A percentile compares a stretch with the other conserved stretches of the same genome.
These are phyloP conservation scores for Pampusana beccarii DNA, from an alignment of 2,113 vertebrate genomes.

Conservation along the genomic window DNA sequence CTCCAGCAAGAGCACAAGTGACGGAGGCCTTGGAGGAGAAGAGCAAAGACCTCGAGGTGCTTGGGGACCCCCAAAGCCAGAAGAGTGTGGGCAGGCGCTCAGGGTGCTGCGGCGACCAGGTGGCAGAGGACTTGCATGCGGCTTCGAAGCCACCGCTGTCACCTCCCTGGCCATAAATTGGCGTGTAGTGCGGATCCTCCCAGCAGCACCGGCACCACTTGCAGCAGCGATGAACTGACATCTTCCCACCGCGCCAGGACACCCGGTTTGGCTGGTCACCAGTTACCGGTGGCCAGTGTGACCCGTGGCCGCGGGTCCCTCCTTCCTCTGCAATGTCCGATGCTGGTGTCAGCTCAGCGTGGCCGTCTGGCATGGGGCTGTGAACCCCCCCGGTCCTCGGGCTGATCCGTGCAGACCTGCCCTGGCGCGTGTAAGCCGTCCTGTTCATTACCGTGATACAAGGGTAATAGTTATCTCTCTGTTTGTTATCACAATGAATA, in stretches of 20 bases:
- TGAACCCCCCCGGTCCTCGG: too few relatives aligned
- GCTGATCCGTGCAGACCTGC: not conserved
- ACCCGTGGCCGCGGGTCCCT: fast-evolving
- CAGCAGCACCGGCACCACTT: fast-evolving
- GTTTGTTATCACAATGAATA: not conserved
- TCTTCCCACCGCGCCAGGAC: not conserved
- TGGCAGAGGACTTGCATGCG: not conserved
- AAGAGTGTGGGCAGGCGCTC: fast-evolving
- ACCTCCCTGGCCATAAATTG: not conserved
- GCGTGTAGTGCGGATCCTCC: not conserved
- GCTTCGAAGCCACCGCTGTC: not conserved
- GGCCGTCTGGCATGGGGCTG: not conserved
- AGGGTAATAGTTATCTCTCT: not conserved
- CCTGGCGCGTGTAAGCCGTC: fast-evolving
- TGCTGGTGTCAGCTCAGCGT: fast-evolving
- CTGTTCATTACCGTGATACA: not conserved
- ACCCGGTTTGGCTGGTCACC: fast-evolving
- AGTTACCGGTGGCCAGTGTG: not conserved
- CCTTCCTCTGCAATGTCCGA: not conserved
- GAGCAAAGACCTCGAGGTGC: not conserved
- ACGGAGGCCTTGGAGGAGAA: not conserved
- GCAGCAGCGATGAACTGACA: fast-evolving
- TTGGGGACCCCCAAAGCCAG: not conserved
- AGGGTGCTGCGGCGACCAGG: not conserved
- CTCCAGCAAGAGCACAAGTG: not conserved